Percentiles rank a stretch among this genome's conserved stretches.
Evolutionary conservation across 2,888 invertebrate genomes (phyloP).

Genomic region (Branchipolynoe longqiensis): DNA sequence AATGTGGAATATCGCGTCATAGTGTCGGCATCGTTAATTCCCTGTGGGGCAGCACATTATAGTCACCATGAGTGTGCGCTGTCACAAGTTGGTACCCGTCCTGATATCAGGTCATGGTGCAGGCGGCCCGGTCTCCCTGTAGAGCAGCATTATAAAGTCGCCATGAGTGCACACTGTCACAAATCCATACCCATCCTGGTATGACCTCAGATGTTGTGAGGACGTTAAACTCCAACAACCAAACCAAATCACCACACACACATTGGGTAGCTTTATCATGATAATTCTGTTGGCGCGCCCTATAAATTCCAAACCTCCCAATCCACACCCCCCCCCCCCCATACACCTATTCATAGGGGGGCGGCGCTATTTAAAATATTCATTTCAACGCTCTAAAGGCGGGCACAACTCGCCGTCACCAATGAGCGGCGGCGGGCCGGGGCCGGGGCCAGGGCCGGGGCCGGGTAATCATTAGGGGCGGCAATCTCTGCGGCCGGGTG

Average conservation of each 20-base stretch:
- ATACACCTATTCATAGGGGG: constrained; percentile 43
- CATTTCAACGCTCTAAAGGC: constrained; percentile 56
- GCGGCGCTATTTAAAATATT: constrained; percentile 59
- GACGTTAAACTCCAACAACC: constrained; percentile 11
- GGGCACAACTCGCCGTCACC: constrained; percentile 40
- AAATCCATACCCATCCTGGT: no score
- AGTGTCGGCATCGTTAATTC: no score
- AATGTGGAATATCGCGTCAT: no score
- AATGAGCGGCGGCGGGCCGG: constrained; percentile 34
- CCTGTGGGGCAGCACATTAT: no score
- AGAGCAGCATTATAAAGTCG: no score
- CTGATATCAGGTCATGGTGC: no score
- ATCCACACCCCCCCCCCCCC: constrained; percentile 26
- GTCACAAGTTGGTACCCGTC: no score
- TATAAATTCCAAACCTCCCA: constrained; percentile 53
- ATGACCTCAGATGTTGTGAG: no score
- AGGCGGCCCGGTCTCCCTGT: no score
- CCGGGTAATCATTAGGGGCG: constrained; percentile 52
- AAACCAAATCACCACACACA: constrained; percentile 27
- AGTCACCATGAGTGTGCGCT: no score
- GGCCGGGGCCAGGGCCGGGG: no score
- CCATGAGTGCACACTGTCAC: no score
- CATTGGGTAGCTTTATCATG: constrained; percentile 51
- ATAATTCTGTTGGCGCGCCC: constrained; percentile 47
- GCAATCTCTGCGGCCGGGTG: constrained; percentile 41